A percentile compares a stretch with the other conserved stretches of the same genome.
Conservation (phyloP, 1,140 invertebrate species). For the Belonocnema kinseyi region DNA sequence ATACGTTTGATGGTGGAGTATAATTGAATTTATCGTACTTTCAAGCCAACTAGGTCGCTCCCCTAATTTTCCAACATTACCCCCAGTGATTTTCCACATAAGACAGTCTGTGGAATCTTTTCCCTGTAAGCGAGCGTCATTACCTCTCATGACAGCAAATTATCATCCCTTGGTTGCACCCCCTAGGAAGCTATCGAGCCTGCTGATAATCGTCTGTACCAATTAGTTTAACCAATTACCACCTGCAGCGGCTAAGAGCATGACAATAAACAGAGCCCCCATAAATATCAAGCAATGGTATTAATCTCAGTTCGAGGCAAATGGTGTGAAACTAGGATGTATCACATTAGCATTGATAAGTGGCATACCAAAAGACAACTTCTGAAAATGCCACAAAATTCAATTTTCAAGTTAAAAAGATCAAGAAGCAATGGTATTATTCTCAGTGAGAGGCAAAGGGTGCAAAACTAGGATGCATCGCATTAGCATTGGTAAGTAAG, state of each 20-base stretch:
- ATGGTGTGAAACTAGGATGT: constrained; percentile 2
- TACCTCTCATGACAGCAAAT: not conserved
- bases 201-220: not conserved
- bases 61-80: constrained; percentile 13
- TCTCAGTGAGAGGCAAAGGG: not conserved
- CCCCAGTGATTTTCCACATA: constrained; percentile 11
- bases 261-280: not conserved
- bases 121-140: not conserved
- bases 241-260: not conserved
- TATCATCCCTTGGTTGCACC: no score
- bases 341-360: not conserved
- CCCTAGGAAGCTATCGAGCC: not conserved
- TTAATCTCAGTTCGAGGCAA: constrained; percentile 11
- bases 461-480: no score
- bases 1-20: constrained; percentile 9
- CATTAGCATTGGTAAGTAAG: no score
- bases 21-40: constrained; percentile 26
- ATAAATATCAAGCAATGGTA: not conserved
- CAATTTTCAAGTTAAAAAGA: not conserved
- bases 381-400: no score
- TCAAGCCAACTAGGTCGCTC: not conserved
- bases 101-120: not conserved
- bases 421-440: no score
- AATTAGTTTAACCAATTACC: not conserved
- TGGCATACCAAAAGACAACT: not conserved